These are phyloP conservation scores for Oncorhynchus kisutch DNA, from an alignment of 2,113 vertebrate genomes.

Conservation along the genomic window DNA sequence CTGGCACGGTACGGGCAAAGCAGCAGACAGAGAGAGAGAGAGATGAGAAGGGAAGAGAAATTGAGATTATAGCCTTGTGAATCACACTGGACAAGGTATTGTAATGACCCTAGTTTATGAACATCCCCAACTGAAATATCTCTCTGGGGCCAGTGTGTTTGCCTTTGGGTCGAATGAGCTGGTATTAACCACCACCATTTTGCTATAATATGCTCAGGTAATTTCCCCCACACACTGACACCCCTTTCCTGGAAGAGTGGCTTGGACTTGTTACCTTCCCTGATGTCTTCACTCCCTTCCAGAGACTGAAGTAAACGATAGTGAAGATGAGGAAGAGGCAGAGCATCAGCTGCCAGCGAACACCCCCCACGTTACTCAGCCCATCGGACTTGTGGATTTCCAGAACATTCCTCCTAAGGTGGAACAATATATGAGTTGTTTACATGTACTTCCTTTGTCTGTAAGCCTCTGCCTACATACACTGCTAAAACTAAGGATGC, in stretches of 20 bases:
- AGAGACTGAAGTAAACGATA: conserved; percentile 92
- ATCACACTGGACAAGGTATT: neutral
- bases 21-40: neutral
- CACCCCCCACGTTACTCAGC: conserved; percentile 72
- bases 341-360: conserved; percentile 88
- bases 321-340: conserved; percentile 91
- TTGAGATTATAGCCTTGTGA: neutral
- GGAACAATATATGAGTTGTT: neutral
- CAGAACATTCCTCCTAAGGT: conserved; percentile 85
- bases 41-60: neutral
- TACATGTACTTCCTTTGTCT: neutral
- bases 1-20: conserved; percentile 56
- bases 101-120: no score
- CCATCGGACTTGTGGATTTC: conserved; percentile 82
- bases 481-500: no score
- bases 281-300: conserved; percentile 93
- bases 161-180: no score
- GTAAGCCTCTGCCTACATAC: neutral
- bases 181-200: no score
- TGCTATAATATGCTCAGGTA: neutral
- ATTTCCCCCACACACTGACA: neutral
- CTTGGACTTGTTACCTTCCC: conserved; percentile 79
- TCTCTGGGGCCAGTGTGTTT: no score
- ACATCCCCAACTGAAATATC: no score
- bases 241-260: neutral